These are phyloP conservation scores for Myotis brandtii DNA, from an alignment of 2,113 vertebrate species.

Conservation along the genomic window DNA sequence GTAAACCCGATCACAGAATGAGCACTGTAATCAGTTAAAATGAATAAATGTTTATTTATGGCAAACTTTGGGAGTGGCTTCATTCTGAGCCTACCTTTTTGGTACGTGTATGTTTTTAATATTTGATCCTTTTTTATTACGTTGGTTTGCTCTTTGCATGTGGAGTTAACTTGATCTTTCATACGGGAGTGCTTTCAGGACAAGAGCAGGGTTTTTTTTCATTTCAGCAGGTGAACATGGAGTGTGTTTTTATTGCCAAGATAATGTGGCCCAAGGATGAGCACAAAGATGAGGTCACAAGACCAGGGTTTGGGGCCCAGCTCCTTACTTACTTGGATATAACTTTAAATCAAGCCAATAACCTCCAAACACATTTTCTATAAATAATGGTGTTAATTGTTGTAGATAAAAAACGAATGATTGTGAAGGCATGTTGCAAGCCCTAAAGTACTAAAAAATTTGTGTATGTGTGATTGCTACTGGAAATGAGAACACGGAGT, in stretches of 20 bases:
- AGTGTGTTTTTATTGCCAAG: no score
- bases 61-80: slow-evolving; percentile 69
- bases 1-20: neutral
- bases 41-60: slow-evolving; percentile 68
- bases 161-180: neutral
- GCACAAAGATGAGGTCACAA: neutral
- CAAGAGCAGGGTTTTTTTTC: neutral
- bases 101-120: slow-evolving; percentile 77
- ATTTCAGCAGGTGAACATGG: neutral
- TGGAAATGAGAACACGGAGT: neutral
- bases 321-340: neutral
- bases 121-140: slow-evolving; percentile 56
- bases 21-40: slow-evolving; percentile 50
- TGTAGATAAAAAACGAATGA: neutral
- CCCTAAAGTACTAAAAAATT: neutral
- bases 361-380: neutral
- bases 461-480: neutral
- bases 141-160: neutral
- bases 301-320: neutral
- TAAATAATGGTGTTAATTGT: neutral
- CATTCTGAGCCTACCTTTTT: slow-evolving; percentile 45
- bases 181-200: neutral
- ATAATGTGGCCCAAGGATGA: accelerated
- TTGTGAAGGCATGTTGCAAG: neutral
- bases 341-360: neutral